These are phyloP conservation scores for Oxyruncus cristatus DNA, from an alignment of 2,113 vertebrate genomes.

Conservation along the genomic window DNA sequence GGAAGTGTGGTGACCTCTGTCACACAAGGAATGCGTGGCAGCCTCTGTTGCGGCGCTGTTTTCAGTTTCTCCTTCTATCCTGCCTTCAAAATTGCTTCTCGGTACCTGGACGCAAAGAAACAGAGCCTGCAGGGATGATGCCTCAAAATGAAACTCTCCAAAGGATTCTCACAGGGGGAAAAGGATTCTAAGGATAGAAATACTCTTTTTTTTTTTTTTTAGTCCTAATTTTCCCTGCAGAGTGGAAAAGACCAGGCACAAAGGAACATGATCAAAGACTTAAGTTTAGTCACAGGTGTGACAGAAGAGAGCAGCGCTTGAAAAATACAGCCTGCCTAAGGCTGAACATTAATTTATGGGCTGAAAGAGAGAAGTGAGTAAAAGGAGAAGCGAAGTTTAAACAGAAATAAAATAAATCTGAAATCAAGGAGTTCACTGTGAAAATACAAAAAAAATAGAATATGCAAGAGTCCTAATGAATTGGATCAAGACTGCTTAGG, in stretches of 20 bases:
- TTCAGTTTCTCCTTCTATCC: background rate
- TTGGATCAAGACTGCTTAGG: background rate
- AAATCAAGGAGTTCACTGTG: background rate
- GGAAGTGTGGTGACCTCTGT: background rate
- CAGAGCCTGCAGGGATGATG: background rate
- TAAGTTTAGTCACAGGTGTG: conserved; percentile 21
- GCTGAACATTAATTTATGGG: background rate
- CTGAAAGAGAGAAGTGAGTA: background rate
- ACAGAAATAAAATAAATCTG: background rate
- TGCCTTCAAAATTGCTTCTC: background rate
- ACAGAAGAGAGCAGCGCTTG: background rate
- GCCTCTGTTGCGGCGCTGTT: background rate
- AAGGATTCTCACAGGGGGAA: background rate
- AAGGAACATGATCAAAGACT: background rate
- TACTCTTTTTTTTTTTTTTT: background rate
- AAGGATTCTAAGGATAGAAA: background rate
- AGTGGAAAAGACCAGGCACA: background rate
- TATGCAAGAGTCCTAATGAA: background rate
- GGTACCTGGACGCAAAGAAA: background rate
- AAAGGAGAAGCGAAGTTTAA: background rate
- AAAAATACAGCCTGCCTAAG: background rate
- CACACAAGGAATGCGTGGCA: background rate
- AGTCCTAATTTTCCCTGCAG: background rate
- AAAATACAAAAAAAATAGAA: background rate
- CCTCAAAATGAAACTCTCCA: background rate